Evolutionary conservation across 2,888 invertebrate species (phyloP).

Genomic region (Thereva nobilitata): DNA sequence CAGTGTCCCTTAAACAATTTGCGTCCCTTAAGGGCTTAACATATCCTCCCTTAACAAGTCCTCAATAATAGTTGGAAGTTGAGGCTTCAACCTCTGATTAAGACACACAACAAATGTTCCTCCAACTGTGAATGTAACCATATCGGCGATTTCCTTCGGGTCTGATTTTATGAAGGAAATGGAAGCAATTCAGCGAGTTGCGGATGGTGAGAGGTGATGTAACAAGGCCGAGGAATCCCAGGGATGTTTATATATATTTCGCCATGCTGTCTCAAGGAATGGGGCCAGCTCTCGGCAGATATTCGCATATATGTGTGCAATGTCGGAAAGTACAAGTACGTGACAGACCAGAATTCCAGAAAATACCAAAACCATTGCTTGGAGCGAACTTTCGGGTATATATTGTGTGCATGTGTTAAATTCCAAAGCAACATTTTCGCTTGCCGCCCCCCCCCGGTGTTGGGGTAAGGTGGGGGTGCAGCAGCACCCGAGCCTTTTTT

Average conservation of each 20-base stretch:
- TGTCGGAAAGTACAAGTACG: conserved; percentile 4
- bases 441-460: too few relatives aligned
- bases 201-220: background rate
- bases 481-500: too few relatives aligned
- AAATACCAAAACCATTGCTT: background rate
- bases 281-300: background rate
- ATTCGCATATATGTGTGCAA: conserved; percentile 7
- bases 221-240: conserved; percentile 18
- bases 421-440: conserved; percentile 23
- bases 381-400: conserved; percentile 5
- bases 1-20: too few relatives aligned
- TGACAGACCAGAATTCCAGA: conserved; percentile 22
- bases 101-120: conserved; percentile 18
- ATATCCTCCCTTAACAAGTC: too few relatives aligned
- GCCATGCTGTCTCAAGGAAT: background rate
- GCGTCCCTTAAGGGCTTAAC: too few relatives aligned
- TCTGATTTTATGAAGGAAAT: conserved; percentile 10
- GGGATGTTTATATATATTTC: conserved; percentile 2
- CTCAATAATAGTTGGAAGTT: too few relatives aligned
- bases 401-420: conserved; percentile 27
- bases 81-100: conserved; percentile 6
- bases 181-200: background rate
- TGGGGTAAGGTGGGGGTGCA: too few relatives aligned
- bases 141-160: conserved; percentile 6
- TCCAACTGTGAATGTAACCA: conserved; percentile 18